Conservation (phyloP, 2,797 vertebrate genomes). For the Trachurus trachurus region DNA sequence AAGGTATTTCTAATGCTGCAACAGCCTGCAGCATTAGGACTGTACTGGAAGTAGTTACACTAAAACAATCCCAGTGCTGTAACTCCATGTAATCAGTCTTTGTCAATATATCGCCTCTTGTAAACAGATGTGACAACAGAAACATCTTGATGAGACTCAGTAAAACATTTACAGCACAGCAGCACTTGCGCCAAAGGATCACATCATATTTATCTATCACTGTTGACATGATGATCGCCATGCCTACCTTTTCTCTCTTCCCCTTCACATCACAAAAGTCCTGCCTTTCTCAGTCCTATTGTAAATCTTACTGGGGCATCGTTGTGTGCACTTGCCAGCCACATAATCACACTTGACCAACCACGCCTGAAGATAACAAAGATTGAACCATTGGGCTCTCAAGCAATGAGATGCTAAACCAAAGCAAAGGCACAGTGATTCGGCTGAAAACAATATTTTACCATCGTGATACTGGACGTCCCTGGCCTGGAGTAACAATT, state of each 20-base stretch:
- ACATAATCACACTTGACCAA: conserved; percentile 2
- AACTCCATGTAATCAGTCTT: neutral
- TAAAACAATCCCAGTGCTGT: neutral
- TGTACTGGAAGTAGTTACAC: neutral
- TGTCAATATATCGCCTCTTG: neutral
- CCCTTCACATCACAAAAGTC: neutral
- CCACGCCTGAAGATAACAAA: neutral
- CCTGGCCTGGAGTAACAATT: neutral
- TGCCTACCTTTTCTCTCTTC: neutral
- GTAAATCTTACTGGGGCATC: neutral
- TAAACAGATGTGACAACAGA: neutral
- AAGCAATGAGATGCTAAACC: neutral
- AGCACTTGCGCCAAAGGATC: neutral
- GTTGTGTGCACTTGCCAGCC: neutral
- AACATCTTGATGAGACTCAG: neutral
- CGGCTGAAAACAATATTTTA: neutral
- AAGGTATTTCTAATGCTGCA: neutral
- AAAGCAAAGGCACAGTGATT: neutral
- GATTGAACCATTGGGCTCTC: neutral
- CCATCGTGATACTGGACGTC: neutral
- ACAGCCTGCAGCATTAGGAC: no score
- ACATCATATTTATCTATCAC: neutral
- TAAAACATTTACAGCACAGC: neutral
- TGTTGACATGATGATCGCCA: neutral
- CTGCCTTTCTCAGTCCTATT: neutral